Evolutionary conservation across 2,797 vertebrate species (phyloP).

Genomic region (Chromis chromis): DNA sequence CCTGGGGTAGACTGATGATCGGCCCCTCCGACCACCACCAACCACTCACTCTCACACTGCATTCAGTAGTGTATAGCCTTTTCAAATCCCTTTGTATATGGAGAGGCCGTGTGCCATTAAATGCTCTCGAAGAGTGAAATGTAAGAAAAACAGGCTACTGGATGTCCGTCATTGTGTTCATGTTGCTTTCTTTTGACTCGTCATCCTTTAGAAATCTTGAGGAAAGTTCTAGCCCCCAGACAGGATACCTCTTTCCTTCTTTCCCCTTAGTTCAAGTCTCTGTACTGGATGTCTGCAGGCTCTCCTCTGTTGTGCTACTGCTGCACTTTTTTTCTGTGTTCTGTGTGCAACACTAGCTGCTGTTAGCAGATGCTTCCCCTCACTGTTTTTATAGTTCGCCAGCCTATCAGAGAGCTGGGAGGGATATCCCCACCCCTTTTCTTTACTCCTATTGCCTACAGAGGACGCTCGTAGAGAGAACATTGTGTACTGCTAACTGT

Average conservation of each 20-base stretch:
- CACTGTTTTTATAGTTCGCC: constrained; percentile 67
- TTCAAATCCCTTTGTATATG: constrained; percentile 2
- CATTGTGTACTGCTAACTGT: constrained; percentile 81
- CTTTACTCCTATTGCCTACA: constrained; percentile 64
- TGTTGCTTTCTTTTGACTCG: neutral
- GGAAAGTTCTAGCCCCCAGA: constrained; percentile 8
- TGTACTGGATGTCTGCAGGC: constrained; percentile 45
- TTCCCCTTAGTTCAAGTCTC: constrained; percentile 1
- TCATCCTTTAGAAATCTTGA: constrained; percentile 19
- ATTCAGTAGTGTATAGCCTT: neutral
- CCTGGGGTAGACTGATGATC: too few relatives aligned
- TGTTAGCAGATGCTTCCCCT: constrained; percentile 69
- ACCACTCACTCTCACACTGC: too few relatives aligned
- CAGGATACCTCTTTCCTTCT: neutral
- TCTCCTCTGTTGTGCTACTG: constrained; percentile 46
- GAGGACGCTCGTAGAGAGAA: constrained; percentile 76
- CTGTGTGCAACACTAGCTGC: constrained; percentile 44
- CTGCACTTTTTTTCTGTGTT: constrained; percentile 29
- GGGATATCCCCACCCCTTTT: constrained; percentile 67
- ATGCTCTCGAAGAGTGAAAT: neutral
- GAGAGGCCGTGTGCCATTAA: neutral
- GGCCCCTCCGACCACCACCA: too few relatives aligned
- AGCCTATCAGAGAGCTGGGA: constrained; percentile 74
- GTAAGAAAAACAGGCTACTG: neutral
- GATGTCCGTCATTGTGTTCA: constrained; percentile 15